These are phyloP conservation scores for Poecilobothrus nobilitatus DNA, from an alignment of 2,888 invertebrate genomes.

Conservation along the genomic window DNA sequence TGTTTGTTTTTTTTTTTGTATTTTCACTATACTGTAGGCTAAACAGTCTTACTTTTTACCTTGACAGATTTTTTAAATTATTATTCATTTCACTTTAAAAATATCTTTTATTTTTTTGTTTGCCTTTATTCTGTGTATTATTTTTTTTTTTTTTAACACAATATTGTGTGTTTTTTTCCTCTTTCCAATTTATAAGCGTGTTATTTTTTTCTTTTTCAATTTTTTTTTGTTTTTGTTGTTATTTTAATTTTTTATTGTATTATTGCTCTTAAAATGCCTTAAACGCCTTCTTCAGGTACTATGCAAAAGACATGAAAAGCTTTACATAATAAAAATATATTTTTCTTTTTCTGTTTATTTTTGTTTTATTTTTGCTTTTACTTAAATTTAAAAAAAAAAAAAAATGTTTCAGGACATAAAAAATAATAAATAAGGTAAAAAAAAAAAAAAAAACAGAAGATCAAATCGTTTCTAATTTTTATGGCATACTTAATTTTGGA, in stretches of 20 bases:
- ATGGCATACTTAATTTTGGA: neutral
- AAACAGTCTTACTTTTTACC: neutral
- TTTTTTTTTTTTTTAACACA: no score
- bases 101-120: no score
- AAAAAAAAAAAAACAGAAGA: neutral
- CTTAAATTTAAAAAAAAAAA: neutral
- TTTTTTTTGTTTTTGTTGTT: neutral
- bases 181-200: neutral
- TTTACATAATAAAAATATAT: neutral
- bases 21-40: neutral
- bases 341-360: neutral
- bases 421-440: neutral
- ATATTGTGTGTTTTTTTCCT: no score
- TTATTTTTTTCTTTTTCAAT: neutral
- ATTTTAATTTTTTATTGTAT: neutral
- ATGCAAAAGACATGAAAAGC: neutral
- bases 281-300: neutral
- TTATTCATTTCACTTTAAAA: neutral
- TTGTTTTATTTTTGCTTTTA: neutral
- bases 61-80: conserved; percentile 6
- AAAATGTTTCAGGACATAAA: neutral
- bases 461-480: neutral
- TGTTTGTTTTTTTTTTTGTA: neutral
- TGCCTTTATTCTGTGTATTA: no score
- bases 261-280: neutral